Evolutionary conservation across 2,888 invertebrate species (phyloP), one percentile per base, ranked within the genome.

Genomic region (Callyntrura sp.): DNA sequence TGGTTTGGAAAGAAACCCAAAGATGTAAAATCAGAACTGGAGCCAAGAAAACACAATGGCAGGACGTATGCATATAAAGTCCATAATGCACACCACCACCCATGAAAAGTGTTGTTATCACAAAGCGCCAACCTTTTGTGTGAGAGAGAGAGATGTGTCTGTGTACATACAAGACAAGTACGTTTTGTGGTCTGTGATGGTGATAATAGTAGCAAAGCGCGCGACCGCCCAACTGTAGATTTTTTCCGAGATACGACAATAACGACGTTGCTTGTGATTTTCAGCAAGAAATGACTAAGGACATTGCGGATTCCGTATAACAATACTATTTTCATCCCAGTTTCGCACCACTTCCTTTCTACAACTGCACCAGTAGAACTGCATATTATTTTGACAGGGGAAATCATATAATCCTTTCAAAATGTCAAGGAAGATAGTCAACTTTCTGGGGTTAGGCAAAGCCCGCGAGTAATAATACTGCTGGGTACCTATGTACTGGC

Each of bases 191-290:
- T n/a, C n/a, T n/a, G n/a, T n/a, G n/a, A n/a, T n/a, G n/a, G n/a
- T n/a, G n/a, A n/a, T n/a, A n/a, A 14, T 51, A 14, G 55, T 60
- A 57, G 57, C 57, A 20, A 9, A 60, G 14, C 51, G 57, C n/a
- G 9, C 57, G 57, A 4, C 57, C 57, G 48, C 55, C 88, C 84
- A 88, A 84, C 88, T 88, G 88, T 88, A 84, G 88, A 88, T 83
- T 57, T 83, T n/a, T 65, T 25, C 62, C 45, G 17, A 84, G 84
- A 84, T 79, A 55, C 45, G 23, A 23, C n/a, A n/a, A n/a, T n/a
- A n/a, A 60, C 62, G 73, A n/a, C n/a, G 57, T 57, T 12, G n/a
- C 9, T 45, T 23, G 0, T 23, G n/a, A n/a, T n/a, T n/a, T n/a
- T n/a, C n/a, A n/a, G n/a, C 9, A 68, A 51, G 68, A 43, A 68